Evolutionary conservation across 2,113 vertebrate genomes (phyloP).

Genomic region (Lynx canadensis): DNA sequence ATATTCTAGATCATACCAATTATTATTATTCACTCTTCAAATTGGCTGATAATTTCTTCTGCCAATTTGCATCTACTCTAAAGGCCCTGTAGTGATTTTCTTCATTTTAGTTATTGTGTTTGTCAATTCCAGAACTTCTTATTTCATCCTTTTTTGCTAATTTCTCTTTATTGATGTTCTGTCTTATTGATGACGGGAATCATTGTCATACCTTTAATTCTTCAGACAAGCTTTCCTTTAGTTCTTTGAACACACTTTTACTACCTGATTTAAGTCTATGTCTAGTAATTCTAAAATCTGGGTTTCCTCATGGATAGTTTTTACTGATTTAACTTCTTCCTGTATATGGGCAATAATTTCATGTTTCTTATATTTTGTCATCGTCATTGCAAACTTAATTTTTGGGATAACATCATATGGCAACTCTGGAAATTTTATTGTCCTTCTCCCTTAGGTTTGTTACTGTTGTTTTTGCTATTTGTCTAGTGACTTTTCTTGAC

Average conservation of each 20-base stretch:
- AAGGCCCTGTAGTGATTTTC: not conserved
- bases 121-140: not conserved
- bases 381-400: not conserved
- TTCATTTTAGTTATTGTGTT: not conserved
- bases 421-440: not conserved
- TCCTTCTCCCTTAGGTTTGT: not conserved
- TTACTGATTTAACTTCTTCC: not conserved
- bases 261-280: not conserved
- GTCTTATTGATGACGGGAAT: not conserved
- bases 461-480: not conserved
- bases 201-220: not conserved
- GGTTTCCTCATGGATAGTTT: not conserved
- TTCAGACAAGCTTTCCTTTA: not conserved
- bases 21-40: not conserved
- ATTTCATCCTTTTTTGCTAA: not conserved
- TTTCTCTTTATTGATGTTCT: not conserved
- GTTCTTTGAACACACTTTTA: not conserved
- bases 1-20: not conserved
- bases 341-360: not conserved
- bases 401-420: not conserved
- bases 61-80: not conserved
- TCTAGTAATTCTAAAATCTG: not conserved
- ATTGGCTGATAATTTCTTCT: not conserved
- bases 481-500: not conserved
- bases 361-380: not conserved